Evolutionary conservation across 2,113 vertebrate species (phyloP).

Genomic region (Rhodinocichla rosea): DNA sequence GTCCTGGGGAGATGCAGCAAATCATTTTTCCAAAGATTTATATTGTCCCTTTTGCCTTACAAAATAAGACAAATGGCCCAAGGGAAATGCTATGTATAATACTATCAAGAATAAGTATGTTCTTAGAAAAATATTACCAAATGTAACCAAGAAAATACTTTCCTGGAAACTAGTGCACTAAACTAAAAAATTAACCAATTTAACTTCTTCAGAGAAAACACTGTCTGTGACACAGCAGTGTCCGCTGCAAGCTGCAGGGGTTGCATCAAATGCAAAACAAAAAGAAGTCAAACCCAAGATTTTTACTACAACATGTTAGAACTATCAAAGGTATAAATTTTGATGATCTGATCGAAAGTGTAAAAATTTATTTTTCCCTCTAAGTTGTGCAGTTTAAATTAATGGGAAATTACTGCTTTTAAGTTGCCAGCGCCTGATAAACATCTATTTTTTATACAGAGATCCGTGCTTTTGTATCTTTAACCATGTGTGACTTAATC

Average conservation of each 20-base stretch:
- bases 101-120: neutral
- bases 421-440: neutral
- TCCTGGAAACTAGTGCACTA: neutral
- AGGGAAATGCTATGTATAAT: neutral
- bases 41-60: neutral
- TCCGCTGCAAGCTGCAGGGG: neutral
- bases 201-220: neutral
- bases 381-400: neutral
- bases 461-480: neutral
- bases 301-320: neutral
- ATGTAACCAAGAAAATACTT: neutral
- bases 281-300: neutral
- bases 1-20: neutral
- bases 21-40: neutral
- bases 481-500: neutral
- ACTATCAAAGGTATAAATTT: neutral
- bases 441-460: neutral
- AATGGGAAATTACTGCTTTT: neutral
- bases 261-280: neutral
- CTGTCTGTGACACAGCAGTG: neutral
- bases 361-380: accelerated
- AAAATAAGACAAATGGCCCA: neutral
- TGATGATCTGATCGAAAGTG: neutral
- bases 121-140: neutral
- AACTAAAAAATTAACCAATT: neutral